Evolutionary conservation across 2,113 vertebrate genomes (phyloP), one percentile per base, ranked within the genome.

Genomic region (Gulo gulo): DNA sequence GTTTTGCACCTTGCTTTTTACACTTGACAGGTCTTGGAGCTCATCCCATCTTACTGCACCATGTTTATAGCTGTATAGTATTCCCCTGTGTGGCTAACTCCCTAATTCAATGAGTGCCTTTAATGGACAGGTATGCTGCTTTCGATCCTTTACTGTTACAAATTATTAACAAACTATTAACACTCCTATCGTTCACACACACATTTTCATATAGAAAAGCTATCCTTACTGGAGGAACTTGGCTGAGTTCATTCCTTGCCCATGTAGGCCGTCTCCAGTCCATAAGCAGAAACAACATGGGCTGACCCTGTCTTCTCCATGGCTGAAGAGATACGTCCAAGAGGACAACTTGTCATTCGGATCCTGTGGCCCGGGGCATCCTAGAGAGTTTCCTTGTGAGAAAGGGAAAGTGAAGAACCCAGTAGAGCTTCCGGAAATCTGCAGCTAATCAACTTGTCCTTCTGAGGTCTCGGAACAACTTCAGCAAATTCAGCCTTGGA

Each of bases 401-500:
- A 94, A 94, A 97, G 16, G 15, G 88, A 96, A 94, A 86, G 39
- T 34, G 50, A 76, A 74, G 87, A 16, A 74, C 45, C 36, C 71
- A 85, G 20, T 1, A 52, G 67, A 67, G 52, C 74, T 20, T 83
- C 97, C 95, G 82, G 42, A 97, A 91, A 94, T 93, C 94, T 98
- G 24, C 45, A 93, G 94, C 95, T 50, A 67, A 95, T 92, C 71
- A 82, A 52, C 67, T 57, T 34, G 26, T 26, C 83, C 87, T 88
- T 34, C 69, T 45, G 52, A 88, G 42, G 36, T 92, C 73, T 92
- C 71, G 45, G 94, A 94, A 84, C 57, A 95, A 86, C 26, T 65
- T 10, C 10, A 85, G 69, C 10, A 8, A 65, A 63, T 29, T n/a
- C n/a, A n/a, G 57, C 36, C 16, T 26, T 4, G 9, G 31, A 36